Evolutionary conservation across 2,888 invertebrate species (phyloP), one percentile per base, ranked within the genome.

Genomic region (Microctonus brassicae): DNA sequence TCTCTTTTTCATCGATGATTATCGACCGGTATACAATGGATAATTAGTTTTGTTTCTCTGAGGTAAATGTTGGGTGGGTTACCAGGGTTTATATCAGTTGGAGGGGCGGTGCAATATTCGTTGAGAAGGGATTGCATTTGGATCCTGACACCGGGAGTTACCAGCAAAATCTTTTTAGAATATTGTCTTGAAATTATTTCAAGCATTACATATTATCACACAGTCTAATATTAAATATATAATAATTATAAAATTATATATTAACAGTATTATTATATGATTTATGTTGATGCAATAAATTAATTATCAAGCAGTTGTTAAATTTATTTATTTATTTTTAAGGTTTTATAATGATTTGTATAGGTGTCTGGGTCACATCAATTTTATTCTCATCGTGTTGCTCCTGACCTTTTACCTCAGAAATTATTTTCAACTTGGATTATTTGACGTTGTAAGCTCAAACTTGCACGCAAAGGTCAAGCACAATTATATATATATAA

Each of bases 1-100:
- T 26, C 47, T 70, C 65, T 36, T 69, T 69, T 77, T 79, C 80
- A 84, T 84, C 83, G 84, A 84, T 84, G 82, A 79, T 78, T 83
- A 85, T 85, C 84, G 85, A 85, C 82, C 82, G 36, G 39, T 60
- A 33, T 64, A 47, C 47, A 42, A 61, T 60, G 63, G 72, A 77
- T 79, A 82, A 83, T 82, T 83, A 83, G 78, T 76, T 74, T 60
- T 71, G 22, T 63, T 47, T 62, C 55, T 55, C 20, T 7, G 17
- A 17, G 17, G 17, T 7, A 47, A 47, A 47, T 47, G 47, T 47
- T 47, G 9, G 20, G 60, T 34, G 60, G 57, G 52, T 24, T n/a
- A 33, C 53, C 52, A 36, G 36, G 33, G 65, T 20, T 17, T 20
- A 55, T 53, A 55, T 53, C 33, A 65, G 53, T 34, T 13, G 52